A percentile compares a stretch with the other conserved stretches of the same genome.
phyloP scores from a whole-genome alignment of 2,888 invertebrate genomes.

The Bembecia ichneumoniformis region DNA sequence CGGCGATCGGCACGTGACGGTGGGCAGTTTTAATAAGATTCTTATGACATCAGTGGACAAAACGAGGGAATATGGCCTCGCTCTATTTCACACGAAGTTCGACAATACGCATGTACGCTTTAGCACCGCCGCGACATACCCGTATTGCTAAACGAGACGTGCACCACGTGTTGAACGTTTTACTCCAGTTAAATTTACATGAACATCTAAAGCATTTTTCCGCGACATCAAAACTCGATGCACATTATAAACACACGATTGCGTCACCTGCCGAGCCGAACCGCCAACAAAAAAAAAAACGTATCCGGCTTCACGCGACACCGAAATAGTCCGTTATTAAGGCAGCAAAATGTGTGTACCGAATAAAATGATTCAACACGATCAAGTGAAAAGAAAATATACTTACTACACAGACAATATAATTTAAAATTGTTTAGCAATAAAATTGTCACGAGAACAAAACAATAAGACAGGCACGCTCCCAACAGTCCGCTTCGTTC shows the following conservation, averaged over 20 bases:
- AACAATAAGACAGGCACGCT: slow-evolving; percentile 45
- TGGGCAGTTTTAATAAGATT: slow-evolving; percentile 4
- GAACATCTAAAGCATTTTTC: slow-evolving; percentile 7
- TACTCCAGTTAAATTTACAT: slow-evolving; percentile 13
- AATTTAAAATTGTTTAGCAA: slow-evolving; percentile 34
- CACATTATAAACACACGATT: slow-evolving; percentile 35
- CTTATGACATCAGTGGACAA: slow-evolving; percentile 16
- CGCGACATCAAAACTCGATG: slow-evolving; percentile 1
- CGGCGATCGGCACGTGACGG: no score
- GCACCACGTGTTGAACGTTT: slow-evolving; percentile 8
- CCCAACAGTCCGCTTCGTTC: slow-evolving; percentile 27
- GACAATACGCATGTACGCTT: slow-evolving; percentile 12
- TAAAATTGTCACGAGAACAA: slow-evolving; percentile 31
- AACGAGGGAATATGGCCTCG: slow-evolving; percentile 19
- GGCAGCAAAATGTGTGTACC: slow-evolving; percentile 17
- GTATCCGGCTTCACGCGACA: slow-evolving; percentile 48
- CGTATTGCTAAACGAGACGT: slow-evolving; percentile 14
- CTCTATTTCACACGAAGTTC: slow-evolving; percentile 23
- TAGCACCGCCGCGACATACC: slow-evolving; percentile 8
- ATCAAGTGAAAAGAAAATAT: slow-evolving; percentile 35
- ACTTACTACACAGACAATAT: slow-evolving; percentile 28
- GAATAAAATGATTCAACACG: slow-evolving; percentile 17
- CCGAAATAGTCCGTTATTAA: slow-evolving; percentile 34
- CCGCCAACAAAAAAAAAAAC: slow-evolving; percentile 42
- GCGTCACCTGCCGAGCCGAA: slow-evolving; percentile 36